A percentile compares a stretch with the other conserved stretches of the same genome.
Evolutionary conservation across 2,888 invertebrate species (phyloP).

Genomic region (Heliconius ethilla): DNA sequence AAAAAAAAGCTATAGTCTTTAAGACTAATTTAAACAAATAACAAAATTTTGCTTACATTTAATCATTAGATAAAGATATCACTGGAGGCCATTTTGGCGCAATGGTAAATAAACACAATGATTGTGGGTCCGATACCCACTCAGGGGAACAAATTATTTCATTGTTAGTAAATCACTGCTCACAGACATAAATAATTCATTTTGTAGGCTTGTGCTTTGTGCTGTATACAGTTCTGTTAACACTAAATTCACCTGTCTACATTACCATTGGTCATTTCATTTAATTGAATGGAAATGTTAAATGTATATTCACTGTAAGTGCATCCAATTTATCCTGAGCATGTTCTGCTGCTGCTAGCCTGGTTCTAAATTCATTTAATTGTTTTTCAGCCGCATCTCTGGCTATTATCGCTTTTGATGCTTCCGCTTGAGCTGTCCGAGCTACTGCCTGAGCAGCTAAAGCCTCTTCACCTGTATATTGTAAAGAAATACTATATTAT

Average conservation of each 20-base stretch:
- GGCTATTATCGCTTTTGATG: slow-evolving; percentile 60
- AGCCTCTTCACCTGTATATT: slow-evolving; percentile 68
- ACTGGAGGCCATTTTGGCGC: too few relatives aligned
- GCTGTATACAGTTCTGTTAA: background rate
- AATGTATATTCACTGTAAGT: slow-evolving; percentile 58
- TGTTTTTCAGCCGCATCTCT: slow-evolving; percentile 63
- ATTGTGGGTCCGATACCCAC: too few relatives aligned
- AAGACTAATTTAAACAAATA: too few relatives aligned
- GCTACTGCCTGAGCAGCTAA: slow-evolving; percentile 74
- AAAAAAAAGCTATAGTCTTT: too few relatives aligned
- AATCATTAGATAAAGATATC: too few relatives aligned
- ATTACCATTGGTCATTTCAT: background rate
- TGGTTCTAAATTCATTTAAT: slow-evolving; percentile 59
- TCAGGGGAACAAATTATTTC: too few relatives aligned
- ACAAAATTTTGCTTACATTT: too few relatives aligned
- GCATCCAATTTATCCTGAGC: slow-evolving; percentile 74
- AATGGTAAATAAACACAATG: too few relatives aligned
- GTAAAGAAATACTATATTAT: background rate
- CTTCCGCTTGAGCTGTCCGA: slow-evolving; percentile 71
- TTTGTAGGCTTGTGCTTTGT: too few relatives aligned
- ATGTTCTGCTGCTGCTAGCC: slow-evolving; percentile 66
- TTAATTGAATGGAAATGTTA: background rate
- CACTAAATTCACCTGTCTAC: background rate
- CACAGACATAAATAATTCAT: too few relatives aligned
- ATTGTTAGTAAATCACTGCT: too few relatives aligned